Evolutionary conservation across 1,140 invertebrate species (phyloP).

Genomic region (Carposina sasakii): DNA sequence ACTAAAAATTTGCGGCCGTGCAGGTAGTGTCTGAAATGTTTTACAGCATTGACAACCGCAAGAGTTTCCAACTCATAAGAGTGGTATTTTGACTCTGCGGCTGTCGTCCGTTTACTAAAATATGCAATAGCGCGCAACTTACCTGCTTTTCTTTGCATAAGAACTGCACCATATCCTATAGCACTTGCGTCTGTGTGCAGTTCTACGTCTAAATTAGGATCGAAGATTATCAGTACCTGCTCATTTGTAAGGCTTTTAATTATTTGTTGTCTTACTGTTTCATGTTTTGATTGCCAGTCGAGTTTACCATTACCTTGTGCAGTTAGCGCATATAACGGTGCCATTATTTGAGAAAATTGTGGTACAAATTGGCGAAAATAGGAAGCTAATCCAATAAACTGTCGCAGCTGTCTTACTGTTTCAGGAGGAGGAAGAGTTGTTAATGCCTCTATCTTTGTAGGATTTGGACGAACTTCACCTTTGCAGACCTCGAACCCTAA

Average conservation of each 20-base stretch:
- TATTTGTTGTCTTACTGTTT: too few species aligned
- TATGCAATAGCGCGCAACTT: conserved; percentile 13
- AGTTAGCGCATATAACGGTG: background rate
- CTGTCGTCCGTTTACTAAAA: background rate
- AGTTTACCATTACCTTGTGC: background rate
- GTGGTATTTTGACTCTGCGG: background rate
- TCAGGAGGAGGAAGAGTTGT: conserved; percentile 34
- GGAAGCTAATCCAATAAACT: conserved; percentile 30
- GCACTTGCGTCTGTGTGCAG: conserved; percentile 19
- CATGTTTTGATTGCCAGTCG: background rate
- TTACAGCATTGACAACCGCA: conserved; percentile 25
- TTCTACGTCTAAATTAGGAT: conserved; percentile 28
- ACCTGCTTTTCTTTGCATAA: conserved; percentile 18
- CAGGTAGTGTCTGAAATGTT: conserved; percentile 36
- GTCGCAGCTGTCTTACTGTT: conserved; percentile 33
- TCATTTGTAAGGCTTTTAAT: conserved; percentile 2
- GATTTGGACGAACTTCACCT: conserved; percentile 32
- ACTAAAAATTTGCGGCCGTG: too few species aligned
- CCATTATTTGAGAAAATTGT: background rate
- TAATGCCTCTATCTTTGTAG: conserved; percentile 40
- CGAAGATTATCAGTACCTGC: conserved; percentile 39
- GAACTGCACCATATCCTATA: background rate
- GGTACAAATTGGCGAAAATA: conserved; percentile 31
- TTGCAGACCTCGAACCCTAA: conserved; percentile 32
- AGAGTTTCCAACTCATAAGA: conserved; percentile 9